Percentiles rank a stretch among this genome's conserved stretches.
Conservation (phyloP, 2,888 invertebrate genomes). For the Polydrusus tereticollis region DNA sequence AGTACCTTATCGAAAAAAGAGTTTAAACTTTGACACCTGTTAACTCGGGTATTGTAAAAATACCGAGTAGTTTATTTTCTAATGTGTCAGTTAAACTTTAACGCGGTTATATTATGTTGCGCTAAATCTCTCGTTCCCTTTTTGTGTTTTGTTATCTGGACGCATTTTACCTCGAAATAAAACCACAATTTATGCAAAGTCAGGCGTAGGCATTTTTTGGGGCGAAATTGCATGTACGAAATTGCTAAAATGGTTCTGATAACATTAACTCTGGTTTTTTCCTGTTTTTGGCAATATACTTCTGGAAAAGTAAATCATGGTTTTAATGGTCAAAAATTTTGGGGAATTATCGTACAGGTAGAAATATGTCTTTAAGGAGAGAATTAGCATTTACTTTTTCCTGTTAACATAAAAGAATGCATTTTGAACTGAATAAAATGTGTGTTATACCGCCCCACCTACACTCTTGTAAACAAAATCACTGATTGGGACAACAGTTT, state of each 20-base stretch:
- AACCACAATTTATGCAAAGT: conserved; percentile 55
- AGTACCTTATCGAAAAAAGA: too few species aligned
- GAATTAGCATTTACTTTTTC: background rate
- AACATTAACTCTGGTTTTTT: conserved; percentile 34
- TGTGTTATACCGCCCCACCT: too few species aligned
- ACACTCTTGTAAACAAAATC: too few species aligned
- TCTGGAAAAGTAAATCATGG: conserved; percentile 41
- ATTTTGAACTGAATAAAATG: too few species aligned
- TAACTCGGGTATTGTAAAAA: too few species aligned
- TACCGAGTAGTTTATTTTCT: too few species aligned
- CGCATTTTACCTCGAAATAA: conserved; percentile 47
- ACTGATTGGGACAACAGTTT: too few species aligned
- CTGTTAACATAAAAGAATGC: too few species aligned
- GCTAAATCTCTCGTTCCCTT: conserved; percentile 33
- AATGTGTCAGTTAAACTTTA: background rate
- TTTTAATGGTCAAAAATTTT: conserved; percentile 34
- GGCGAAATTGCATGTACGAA: conserved; percentile 58
- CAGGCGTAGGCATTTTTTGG: conserved; percentile 54
- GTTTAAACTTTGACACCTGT: too few species aligned
- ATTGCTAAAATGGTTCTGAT: conserved; percentile 55
- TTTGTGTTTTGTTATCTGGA: conserved; percentile 41
- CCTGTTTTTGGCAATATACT: conserved; percentile 38
- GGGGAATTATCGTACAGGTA: background rate
- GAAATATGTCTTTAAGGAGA: background rate
- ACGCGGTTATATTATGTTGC: background rate